Conservation (phyloP, 1,140 invertebrate genomes). For the Holotrichia oblita region DNA sequence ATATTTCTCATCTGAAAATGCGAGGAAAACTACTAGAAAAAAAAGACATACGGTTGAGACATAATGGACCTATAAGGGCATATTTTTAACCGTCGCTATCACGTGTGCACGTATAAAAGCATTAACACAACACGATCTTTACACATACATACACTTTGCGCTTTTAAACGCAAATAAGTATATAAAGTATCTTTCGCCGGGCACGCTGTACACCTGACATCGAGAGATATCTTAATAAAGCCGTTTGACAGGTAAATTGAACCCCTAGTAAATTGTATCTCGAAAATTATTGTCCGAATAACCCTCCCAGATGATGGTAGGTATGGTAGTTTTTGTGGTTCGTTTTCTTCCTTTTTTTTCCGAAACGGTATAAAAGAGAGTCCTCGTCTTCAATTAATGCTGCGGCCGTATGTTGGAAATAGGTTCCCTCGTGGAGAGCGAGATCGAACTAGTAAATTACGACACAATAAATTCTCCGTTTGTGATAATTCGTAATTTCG, state of each 20-base stretch:
- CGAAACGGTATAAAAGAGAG: slow-evolving; percentile 25
- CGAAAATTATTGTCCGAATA: slow-evolving; percentile 26
- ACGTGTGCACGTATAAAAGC: too few relatives aligned
- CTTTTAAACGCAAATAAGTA: too few relatives aligned
- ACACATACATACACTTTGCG: too few relatives aligned
- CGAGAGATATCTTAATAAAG: slow-evolving; percentile 31
- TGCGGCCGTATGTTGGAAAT: background rate
- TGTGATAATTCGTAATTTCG: slow-evolving; percentile 36
- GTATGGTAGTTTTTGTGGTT: background rate
- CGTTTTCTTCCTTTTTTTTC: background rate
- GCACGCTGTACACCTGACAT: slow-evolving; percentile 11
- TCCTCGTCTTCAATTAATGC: slow-evolving; percentile 25
- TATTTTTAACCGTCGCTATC: too few relatives aligned
- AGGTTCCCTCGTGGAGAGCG: background rate
- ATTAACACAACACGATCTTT: too few relatives aligned
- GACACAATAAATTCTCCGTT: slow-evolving; percentile 33
- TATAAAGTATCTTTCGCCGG: background rate
- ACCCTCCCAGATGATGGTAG: slow-evolving; percentile 10
- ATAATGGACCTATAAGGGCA: too few relatives aligned
- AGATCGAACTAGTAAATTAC: slow-evolving; percentile 31
- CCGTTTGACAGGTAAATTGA: slow-evolving; percentile 33
- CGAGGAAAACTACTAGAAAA: too few relatives aligned
- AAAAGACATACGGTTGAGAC: too few relatives aligned
- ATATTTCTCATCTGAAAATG: too few relatives aligned
- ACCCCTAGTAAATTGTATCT: slow-evolving; percentile 33